Evolutionary conservation across 2,797 vertebrate species (phyloP), one percentile per base, ranked within the genome.

Genomic region (Hafferia zeledoni): DNA sequence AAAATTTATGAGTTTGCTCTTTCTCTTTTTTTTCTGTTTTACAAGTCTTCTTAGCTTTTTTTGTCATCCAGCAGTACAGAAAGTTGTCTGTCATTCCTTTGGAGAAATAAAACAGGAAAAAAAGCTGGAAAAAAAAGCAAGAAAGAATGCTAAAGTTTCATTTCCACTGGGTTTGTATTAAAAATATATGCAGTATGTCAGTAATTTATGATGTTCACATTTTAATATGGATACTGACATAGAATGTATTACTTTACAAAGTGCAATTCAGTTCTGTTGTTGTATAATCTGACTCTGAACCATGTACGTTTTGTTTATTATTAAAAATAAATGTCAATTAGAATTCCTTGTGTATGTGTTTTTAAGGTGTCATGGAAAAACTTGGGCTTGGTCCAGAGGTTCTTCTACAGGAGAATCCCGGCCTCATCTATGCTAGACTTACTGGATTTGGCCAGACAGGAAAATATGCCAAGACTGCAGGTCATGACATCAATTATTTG

Each of bases 401-500:
- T 53, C 96, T 99, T 81, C 87, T 98, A 1, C 97, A 83, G 77
- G 98, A 99, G 68, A 99, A 99, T 71, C 98, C 99, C 27, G 96
- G 90, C 30, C 98, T 99, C 71, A 98, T 99, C 96, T 99, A 99
- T n/a, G 99, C 99, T 87, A 98, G 99, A 28, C 96, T 99, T 91
- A 99, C 98, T 12, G 99, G 99, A 23, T 99, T 99, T 59, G 99
- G 99, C 50, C 99, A 99, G 84, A 98, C 93, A 13, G 99, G 99
- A 85, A 96, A 90, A 55, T 98, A 98, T 2, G 98, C 98, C 46
- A 83, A 39, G 3, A 94, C 97, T 41, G 99, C 99, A 1, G 99
- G 99, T 37, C 99, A 99, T 74, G 99, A 99, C 94, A 99, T 99
- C 97, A 99, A 99, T 98, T 99, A 98, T 94, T 83, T 99, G 69